Evolutionary conservation across 2,888 invertebrate species (phyloP).

Genomic region (Nebria salina): DNA sequence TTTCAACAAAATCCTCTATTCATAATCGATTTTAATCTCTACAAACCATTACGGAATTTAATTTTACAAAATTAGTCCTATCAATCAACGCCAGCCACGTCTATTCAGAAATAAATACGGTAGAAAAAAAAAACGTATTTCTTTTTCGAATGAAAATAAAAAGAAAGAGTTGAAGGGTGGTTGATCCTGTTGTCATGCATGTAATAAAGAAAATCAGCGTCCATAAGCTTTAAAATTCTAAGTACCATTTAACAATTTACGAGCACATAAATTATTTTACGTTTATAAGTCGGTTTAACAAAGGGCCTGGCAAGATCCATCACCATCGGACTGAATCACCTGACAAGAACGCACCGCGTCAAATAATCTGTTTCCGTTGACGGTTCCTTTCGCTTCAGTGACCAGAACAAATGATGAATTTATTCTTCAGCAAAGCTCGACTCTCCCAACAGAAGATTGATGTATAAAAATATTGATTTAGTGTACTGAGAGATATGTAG

Average conservation of each 20-base stretch:
- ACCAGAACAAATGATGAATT: neutral
- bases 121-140: neutral
- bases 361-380: conserved; percentile 42
- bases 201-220: conserved; percentile 18
- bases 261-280: conserved; percentile 40
- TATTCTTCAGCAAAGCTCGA: neutral
- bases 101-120: neutral
- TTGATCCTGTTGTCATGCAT: neutral
- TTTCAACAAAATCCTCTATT: neutral
- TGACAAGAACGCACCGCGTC: conserved; percentile 22
- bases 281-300: conserved; percentile 29
- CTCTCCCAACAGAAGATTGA: neutral
- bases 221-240: conserved; percentile 23
- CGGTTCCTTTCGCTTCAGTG: neutral
- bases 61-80: neutral
- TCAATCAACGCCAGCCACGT: neutral
- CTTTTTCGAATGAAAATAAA: neutral
- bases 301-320: conserved; percentile 20
- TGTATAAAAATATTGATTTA: neutral
- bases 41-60: neutral
- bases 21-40: neutral
- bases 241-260: conserved; percentile 41
- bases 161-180: neutral
- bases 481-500: neutral
- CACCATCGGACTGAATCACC: conserved; percentile 18